phyloP scores from a whole-genome alignment of 2,888 invertebrate species.

The Melikaiella ostensackeni region DNA sequence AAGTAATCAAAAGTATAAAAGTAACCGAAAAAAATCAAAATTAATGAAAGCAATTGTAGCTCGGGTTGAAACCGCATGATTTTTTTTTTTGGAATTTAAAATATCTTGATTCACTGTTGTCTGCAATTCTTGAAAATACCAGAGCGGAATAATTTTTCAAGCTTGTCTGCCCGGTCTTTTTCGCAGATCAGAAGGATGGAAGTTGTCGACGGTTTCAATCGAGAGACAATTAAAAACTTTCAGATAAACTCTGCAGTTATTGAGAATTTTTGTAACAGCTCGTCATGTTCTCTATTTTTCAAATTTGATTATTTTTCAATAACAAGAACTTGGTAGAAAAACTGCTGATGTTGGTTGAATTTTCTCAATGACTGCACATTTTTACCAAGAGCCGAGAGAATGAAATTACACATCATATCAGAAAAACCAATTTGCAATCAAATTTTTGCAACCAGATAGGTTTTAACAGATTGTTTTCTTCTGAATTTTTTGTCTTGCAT shows the following conservation, averaged over 20 bases:
- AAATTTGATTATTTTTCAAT: no score
- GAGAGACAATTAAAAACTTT: neutral
- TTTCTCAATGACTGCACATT: constrained; percentile 4
- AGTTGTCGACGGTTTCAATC: constrained; percentile 6
- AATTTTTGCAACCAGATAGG: no score
- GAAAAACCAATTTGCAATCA: neutral
- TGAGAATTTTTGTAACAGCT: neutral
- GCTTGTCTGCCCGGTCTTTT: neutral
- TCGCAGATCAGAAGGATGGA: constrained; percentile 30
- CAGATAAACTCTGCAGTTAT: constrained; percentile 14
- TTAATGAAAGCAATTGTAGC: constrained; percentile 26
- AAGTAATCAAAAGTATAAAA: constrained; percentile 34
- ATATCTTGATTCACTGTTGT: constrained; percentile 10
- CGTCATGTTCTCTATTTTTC: no score
- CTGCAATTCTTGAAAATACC: neutral
- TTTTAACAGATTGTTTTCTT: neutral
- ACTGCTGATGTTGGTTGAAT: no score
- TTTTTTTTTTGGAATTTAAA: neutral
- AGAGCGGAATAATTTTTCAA: neutral
- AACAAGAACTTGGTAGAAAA: no score
- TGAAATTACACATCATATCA: neutral
- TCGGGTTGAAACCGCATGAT: constrained; percentile 9
- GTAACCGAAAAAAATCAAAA: constrained; percentile 41
- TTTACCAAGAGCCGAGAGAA: neutral
- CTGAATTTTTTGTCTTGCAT: neutral